Conservation (phyloP, 2,888 invertebrate species). For the Neoaliturus tenellus region DNA sequence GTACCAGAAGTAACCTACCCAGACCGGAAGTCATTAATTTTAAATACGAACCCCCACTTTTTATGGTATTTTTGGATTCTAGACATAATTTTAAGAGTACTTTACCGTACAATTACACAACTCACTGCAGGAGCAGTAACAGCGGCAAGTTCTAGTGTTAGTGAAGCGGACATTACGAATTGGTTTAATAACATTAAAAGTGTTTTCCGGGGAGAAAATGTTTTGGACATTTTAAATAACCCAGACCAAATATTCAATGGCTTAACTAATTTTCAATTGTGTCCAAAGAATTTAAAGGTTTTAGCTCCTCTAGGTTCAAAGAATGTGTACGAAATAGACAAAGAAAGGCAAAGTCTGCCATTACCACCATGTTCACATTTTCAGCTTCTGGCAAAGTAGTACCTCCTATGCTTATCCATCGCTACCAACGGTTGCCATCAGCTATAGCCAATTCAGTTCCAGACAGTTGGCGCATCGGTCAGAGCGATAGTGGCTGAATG, state of each 20-base stretch:
- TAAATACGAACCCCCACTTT: too few species aligned
- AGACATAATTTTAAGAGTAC: too few species aligned
- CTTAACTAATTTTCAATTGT: slow-evolving; percentile 69
- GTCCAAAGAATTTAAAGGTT: slow-evolving; percentile 68
- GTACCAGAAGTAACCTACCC: too few species aligned
- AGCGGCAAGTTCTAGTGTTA: slow-evolving; percentile 68
- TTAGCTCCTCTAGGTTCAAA: slow-evolving; percentile 56
- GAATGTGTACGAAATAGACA: slow-evolving; percentile 71
- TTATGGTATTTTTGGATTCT: too few species aligned
- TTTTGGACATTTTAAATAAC: slow-evolving; percentile 67
- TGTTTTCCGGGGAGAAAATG: slow-evolving; percentile 61
- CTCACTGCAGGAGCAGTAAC: slow-evolving; percentile 70
- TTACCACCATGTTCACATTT: slow-evolving; percentile 72
- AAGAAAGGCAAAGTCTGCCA: slow-evolving; percentile 68
- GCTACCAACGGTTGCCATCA: slow-evolving; percentile 67
- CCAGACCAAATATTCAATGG: slow-evolving; percentile 69
- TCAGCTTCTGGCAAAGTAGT: slow-evolving; percentile 68
- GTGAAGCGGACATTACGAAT: slow-evolving; percentile 67
- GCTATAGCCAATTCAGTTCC: background rate
- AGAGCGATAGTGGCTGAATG: slow-evolving; percentile 51
- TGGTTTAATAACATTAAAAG: slow-evolving; percentile 66
- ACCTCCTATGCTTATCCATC: slow-evolving; percentile 71
- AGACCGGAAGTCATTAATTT: too few species aligned
- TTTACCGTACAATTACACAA: too few species aligned
- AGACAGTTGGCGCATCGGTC: slow-evolving; percentile 16